These are phyloP conservation scores for Stenopsyche tienmushanensis DNA, from an alignment of 1,140 invertebrate species.

Conservation along the genomic window DNA sequence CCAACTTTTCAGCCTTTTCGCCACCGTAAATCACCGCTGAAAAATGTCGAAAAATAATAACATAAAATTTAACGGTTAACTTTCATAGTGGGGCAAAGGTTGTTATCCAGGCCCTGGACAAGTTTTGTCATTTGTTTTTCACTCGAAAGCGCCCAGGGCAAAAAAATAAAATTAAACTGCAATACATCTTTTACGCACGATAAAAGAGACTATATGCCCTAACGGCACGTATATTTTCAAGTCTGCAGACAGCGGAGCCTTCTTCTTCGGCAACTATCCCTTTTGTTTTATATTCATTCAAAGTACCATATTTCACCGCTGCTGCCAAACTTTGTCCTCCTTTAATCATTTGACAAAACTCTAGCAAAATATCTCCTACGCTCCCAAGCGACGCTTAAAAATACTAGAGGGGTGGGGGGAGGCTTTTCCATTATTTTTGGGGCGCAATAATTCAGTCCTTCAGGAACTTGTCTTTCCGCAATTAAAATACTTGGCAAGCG, in stretches of 20 bases:
- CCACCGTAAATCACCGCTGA: background rate
- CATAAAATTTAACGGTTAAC: slow-evolving; percentile 7
- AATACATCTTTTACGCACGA: slow-evolving; percentile 33
- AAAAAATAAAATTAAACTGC: slow-evolving; percentile 32
- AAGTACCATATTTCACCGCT: slow-evolving; percentile 21
- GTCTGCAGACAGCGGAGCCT: background rate
- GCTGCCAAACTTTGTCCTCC: background rate
- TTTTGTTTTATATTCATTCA: slow-evolving; percentile 32
- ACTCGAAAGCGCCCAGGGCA: background rate
- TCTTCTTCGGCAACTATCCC: slow-evolving; percentile 7
- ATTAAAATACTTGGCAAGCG: too few relatives aligned
- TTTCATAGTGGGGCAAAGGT: background rate
- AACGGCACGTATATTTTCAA: background rate
- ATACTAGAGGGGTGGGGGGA: too few relatives aligned
- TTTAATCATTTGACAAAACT: background rate
- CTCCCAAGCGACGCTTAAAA: too few relatives aligned
- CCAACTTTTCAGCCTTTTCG: slow-evolving; percentile 2
- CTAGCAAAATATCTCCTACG: background rate
- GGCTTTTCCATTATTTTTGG: too few relatives aligned
- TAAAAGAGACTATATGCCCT: slow-evolving; percentile 20
- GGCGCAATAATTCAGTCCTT: too few relatives aligned
- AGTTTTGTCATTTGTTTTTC: slow-evolving; percentile 33
- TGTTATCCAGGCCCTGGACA: background rate
- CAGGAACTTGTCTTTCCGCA: too few relatives aligned
- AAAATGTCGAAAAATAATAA: background rate